These are phyloP conservation scores for Equus przewalskii DNA, from an alignment of 2,113 vertebrate species.

Conservation along the genomic window DNA sequence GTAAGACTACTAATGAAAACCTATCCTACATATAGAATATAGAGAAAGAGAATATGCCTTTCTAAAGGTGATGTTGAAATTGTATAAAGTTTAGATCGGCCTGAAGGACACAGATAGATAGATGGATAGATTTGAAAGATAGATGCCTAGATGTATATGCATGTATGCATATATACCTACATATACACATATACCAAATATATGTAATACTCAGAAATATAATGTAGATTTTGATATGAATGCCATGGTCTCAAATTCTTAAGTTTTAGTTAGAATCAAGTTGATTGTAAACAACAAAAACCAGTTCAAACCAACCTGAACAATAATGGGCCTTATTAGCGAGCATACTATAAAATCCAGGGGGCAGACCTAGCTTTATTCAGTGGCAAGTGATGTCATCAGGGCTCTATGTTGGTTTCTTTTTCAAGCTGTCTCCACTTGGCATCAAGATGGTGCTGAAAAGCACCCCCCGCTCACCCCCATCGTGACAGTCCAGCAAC, in stretches of 20 bases:
- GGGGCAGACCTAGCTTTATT: neutral
- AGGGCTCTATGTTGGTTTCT: neutral
- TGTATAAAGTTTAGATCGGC: neutral
- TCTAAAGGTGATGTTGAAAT: constrained; percentile 28
- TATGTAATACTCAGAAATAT: neutral
- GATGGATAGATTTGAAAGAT: neutral
- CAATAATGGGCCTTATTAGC: neutral
- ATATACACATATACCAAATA: neutral
- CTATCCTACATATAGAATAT: neutral
- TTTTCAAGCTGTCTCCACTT: neutral
- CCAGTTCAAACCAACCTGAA: neutral
- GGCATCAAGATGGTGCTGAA: neutral
- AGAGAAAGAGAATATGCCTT: neutral
- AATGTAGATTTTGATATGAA: neutral
- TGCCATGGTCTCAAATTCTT: neutral
- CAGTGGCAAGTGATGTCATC: neutral
- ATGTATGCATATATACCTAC: neutral
- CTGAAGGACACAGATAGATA: neutral
- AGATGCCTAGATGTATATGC: neutral
- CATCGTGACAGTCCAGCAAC: neutral
- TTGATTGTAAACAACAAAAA: neutral
- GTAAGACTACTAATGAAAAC: constrained; percentile 37
- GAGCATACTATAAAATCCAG: neutral
- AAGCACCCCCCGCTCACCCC: neutral
- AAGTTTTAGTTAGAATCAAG: constrained; percentile 46